Percentiles rank a stretch among this genome's conserved stretches.
These are phyloP conservation scores for Drosophila repleta DNA, from an alignment of 1,140 invertebrate species.

Conservation along the genomic window DNA sequence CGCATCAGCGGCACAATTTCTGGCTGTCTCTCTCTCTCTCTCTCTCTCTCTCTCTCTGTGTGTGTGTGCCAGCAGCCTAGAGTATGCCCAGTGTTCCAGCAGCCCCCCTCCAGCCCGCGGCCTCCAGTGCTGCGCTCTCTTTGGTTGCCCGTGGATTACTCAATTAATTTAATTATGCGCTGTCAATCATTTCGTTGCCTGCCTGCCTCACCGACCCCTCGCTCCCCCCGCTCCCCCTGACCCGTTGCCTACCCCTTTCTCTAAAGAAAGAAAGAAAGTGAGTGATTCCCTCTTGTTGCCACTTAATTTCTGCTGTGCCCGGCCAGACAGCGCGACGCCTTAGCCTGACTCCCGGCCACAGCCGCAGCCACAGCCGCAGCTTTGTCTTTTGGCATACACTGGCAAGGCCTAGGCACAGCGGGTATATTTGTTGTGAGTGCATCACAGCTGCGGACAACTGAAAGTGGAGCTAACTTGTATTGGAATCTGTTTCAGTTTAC, in stretches of 20 bases:
- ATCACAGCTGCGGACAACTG: too few species aligned
- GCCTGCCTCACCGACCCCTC: constrained; percentile 11
- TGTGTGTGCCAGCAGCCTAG: constrained; percentile 15
- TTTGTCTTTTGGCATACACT: constrained; percentile 21
- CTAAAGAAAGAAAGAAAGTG: constrained; percentile 31
- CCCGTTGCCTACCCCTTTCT: constrained; percentile 1
- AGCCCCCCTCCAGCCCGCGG: not conserved
- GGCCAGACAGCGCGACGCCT: constrained; percentile 41
- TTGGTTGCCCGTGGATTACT: constrained; percentile 81
- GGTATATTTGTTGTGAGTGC: not conserved
- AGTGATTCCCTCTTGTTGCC: constrained; percentile 76
- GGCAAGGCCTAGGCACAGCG: not conserved
- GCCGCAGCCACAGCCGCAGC: constrained; percentile 46
- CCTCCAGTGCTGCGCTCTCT: not conserved
- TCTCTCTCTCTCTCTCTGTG: too few species aligned
- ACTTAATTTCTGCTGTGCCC: constrained; percentile 80
- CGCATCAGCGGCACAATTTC: constrained; percentile 41
- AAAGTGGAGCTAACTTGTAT: too few species aligned
- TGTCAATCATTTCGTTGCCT: constrained; percentile 84
- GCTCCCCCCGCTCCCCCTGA: not conserved
- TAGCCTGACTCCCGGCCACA: constrained; percentile 1
- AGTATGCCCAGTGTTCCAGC: not conserved
- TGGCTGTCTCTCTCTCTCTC: constrained; percentile 35
- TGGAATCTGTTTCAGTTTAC: too few species aligned
- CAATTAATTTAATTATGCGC: constrained; percentile 84